A percentile compares a stretch with the other conserved stretches of the same genome.
Evolutionary conservation across 2,113 vertebrate species (phyloP).

Genomic region (Heloderma charlesbogerti): DNA sequence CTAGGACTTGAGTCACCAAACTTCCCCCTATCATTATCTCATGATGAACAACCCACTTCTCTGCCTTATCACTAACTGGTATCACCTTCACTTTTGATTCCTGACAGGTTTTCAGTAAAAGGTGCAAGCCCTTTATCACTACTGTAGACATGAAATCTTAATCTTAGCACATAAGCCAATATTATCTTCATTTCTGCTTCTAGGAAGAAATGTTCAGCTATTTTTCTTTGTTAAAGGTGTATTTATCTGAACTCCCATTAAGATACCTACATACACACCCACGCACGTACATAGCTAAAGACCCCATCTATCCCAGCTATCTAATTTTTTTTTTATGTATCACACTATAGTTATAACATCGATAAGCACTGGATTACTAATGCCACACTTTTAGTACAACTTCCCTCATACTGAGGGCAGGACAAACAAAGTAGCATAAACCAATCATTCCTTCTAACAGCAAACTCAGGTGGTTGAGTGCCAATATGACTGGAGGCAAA

Average conservation of each 20-base stretch:
- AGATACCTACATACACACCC: background rate
- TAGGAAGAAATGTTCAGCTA: slow-evolving; percentile 50
- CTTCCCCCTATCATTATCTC: background rate
- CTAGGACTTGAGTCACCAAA: background rate
- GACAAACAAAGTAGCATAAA: background rate
- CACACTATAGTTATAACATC: background rate
- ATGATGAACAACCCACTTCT: background rate
- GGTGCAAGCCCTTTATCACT: background rate
- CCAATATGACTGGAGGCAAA: background rate
- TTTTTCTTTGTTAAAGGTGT: slow-evolving; percentile 57
- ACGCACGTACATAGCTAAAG: background rate
- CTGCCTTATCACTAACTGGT: background rate
- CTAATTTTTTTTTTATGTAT: slow-evolving; percentile 5
- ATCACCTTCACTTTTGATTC: background rate
- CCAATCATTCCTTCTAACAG: background rate
- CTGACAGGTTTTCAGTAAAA: slow-evolving; percentile 5
- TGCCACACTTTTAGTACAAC: background rate
- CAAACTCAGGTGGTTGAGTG: background rate
- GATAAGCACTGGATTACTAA: background rate
- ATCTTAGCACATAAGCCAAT: slow-evolving; percentile 48
- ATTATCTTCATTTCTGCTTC: slow-evolving; percentile 67
- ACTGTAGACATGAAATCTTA: background rate
- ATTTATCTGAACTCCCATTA: slow-evolving; percentile 49
- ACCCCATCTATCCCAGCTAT: slow-evolving; percentile 24
- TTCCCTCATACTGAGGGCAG: background rate